Evolutionary conservation across 1,140 invertebrate genomes (phyloP).

Genomic region (Polypedilum pembai): DNA sequence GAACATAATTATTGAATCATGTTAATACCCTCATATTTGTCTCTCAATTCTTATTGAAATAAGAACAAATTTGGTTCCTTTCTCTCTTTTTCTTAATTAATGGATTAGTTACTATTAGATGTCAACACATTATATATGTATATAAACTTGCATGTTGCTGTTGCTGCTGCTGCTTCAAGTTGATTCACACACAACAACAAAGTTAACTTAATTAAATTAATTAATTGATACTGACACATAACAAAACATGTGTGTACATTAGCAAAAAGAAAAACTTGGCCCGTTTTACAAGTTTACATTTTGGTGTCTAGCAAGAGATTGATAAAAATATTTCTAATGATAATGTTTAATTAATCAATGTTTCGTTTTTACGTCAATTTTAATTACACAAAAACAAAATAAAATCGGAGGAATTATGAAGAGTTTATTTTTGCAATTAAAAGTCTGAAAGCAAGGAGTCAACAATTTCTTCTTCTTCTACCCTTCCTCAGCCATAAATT

Average conservation of each 20-base stretch:
- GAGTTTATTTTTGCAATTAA: neutral
- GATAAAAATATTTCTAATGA: no score
- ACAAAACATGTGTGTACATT: conserved; percentile 7
- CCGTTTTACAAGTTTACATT: neutral
- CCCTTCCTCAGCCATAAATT: neutral
- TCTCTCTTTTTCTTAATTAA: conserved; percentile 8
- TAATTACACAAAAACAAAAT: no score
- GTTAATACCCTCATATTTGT: no score
- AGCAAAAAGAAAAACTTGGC: neutral
- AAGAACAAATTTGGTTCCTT: neutral
- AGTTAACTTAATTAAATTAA: neutral
- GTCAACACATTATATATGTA: neutral
- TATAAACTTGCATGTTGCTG: no score
- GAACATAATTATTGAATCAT: no score
- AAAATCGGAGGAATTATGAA: neutral
- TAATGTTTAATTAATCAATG: no score
- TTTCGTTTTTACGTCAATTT: no score
- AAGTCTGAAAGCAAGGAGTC: neutral
- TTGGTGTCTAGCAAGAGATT: neutral
- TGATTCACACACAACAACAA: no score
- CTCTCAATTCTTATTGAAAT: neutral
- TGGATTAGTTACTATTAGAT: conserved; percentile 1
- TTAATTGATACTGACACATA: conserved; percentile 13
- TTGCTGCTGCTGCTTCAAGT: no score
- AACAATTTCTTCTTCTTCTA: no score